Percentiles rank a stretch among this genome's conserved stretches.
phyloP scores from a whole-genome alignment of 2,888 invertebrate genomes.

The Amphipyra berbera region DNA sequence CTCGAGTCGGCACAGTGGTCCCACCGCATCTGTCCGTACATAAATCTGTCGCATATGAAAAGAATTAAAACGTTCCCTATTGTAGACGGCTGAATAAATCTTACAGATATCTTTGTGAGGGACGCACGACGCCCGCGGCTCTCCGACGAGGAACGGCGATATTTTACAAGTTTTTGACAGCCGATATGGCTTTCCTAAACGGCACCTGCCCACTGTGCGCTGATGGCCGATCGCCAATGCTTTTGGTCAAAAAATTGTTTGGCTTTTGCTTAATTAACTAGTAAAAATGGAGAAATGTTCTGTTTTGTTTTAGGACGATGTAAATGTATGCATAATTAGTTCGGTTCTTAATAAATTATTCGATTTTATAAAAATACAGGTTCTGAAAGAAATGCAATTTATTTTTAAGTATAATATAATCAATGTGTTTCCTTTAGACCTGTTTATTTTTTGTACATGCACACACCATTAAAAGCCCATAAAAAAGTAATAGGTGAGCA shows the following conservation, averaged over 20 bases:
- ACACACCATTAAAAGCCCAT: constrained; percentile 40
- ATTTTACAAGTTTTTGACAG: constrained; percentile 93
- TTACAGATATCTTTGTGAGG: constrained; percentile 87
- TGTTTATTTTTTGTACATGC: constrained; percentile 31
- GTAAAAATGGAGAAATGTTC: not conserved
- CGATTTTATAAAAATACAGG: too few relatives aligned
- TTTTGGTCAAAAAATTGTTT: constrained; percentile 30
- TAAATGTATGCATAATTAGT: too few relatives aligned
- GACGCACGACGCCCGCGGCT: constrained; percentile 81
- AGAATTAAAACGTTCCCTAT: constrained; percentile 89
- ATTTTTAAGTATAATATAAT: constrained; percentile 16
- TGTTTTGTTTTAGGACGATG: too few relatives aligned
- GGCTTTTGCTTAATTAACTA: constrained; percentile 41
- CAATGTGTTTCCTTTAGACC: constrained; percentile 20
- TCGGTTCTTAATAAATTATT: too few relatives aligned
- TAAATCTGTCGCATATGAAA: constrained; percentile 89
- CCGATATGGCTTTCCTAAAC: constrained; percentile 91
- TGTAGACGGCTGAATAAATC: constrained; percentile 88
- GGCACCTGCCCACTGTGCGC: constrained; percentile 81
- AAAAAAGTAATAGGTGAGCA: constrained; percentile 51
- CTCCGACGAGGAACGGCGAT: constrained; percentile 88
- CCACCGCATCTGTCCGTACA: constrained; percentile 85
- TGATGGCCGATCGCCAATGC: constrained; percentile 60
- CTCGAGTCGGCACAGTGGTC: constrained; percentile 67
- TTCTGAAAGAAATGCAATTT: not conserved